Percentiles rank a stretch among this genome's conserved stretches.
These are phyloP conservation scores for Suncus etruscus DNA, from an alignment of 2,113 vertebrate species.

Conservation along the genomic window DNA sequence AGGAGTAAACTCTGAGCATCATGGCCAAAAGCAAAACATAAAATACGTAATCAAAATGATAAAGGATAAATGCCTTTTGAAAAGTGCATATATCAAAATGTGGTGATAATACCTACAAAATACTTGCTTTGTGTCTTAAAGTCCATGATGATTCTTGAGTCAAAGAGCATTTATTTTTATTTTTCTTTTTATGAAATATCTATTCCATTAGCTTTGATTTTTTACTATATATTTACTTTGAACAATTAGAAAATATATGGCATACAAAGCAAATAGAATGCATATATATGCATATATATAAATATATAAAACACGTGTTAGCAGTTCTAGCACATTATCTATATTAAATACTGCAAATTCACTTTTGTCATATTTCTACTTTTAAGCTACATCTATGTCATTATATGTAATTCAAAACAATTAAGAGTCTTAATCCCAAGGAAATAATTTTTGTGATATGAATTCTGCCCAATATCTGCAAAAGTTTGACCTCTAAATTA, in stretches of 20 bases:
- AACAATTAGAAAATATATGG: neutral
- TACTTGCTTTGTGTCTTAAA: neutral
- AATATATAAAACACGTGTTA: neutral
- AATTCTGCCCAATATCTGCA: neutral
- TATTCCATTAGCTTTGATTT: neutral
- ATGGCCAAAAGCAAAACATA: too few relatives aligned
- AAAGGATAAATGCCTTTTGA: neutral
- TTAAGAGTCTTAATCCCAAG: neutral
- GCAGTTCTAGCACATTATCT: fast-evolving
- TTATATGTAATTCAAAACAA: slow-evolving; percentile 8
- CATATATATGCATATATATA: neutral
- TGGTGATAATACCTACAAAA: neutral
- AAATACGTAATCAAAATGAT: too few relatives aligned
- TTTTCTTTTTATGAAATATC: neutral
- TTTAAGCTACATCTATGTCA: neutral
- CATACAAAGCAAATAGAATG: neutral
- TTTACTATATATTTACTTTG: neutral
- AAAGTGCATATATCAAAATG: neutral
- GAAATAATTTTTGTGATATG: neutral
- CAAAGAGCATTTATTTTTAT: neutral
- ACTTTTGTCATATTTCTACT: neutral
- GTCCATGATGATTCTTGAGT: neutral
- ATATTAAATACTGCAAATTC: neutral
- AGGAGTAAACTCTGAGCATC: too few relatives aligned
- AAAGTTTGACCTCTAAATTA: neutral